A percentile compares a stretch with the other conserved stretches of the same genome.
Conservation (phyloP, 92 coral and sea anemone species). For the Palythoa heliodiscus region DNA sequence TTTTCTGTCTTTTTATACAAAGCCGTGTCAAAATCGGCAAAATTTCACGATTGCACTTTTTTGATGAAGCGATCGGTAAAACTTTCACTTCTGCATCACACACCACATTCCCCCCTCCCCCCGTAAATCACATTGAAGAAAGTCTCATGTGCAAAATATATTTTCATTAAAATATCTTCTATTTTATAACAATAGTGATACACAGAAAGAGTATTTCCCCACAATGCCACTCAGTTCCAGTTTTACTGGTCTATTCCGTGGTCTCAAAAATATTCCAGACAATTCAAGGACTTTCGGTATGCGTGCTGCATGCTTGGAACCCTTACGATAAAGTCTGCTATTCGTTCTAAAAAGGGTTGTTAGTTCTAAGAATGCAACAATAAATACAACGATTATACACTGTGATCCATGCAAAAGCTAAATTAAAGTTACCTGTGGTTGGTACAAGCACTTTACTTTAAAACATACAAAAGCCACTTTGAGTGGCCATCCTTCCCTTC, state of each 20-base stretch:
- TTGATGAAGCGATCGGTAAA: not conserved
- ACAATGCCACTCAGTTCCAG: not conserved
- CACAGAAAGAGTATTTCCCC: not conserved
- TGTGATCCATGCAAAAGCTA: conserved; percentile 22
- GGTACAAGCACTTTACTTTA: not conserved
- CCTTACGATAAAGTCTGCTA: not conserved
- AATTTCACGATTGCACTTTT: not conserved
- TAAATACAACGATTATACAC: conserved; percentile 37
- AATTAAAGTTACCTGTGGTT: not conserved
- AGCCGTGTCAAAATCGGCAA: not conserved
- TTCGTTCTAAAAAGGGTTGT: not conserved
- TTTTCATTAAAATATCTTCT: not conserved
- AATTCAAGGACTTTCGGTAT: not conserved
- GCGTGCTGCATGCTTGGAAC: conserved; percentile 8
- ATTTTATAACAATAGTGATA: not conserved
- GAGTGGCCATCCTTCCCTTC: not conserved
- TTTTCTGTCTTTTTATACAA: not conserved
- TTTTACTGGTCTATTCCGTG: not conserved
- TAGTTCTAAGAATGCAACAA: conserved; percentile 21
- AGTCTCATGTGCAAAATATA: not conserved
- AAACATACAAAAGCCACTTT: conserved; percentile 31
- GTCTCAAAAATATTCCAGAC: not conserved
- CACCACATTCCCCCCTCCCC: too few species aligned
- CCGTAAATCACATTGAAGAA: not conserved
- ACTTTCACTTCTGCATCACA: not conserved